phyloP scores from a whole-genome alignment of 2,888 invertebrate genomes.

The Amorpha juglandis region DNA sequence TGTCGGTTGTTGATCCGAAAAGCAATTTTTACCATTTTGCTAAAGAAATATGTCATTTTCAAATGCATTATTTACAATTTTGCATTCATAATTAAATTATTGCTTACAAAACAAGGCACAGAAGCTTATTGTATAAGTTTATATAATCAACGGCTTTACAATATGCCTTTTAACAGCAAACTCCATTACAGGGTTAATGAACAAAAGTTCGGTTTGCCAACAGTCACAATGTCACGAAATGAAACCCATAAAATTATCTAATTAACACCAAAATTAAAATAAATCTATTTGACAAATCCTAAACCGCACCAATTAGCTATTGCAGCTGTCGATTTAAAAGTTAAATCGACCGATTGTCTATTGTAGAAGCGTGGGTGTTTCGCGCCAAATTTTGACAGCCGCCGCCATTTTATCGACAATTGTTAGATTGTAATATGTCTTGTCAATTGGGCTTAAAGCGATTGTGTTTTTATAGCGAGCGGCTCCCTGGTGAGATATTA shows the following conservation, averaged over 20 bases:
- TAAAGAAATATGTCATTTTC: too few species aligned
- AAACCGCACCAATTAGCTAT: conserved; percentile 31
- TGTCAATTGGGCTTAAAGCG: conserved; percentile 80
- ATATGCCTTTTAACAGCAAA: too few species aligned
- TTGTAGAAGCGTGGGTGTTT: conserved; percentile 33
- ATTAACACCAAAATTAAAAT: conserved; percentile 25
- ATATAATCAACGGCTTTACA: not conserved
- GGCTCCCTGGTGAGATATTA: conserved; percentile 65
- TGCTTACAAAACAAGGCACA: too few species aligned
- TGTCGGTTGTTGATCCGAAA: too few species aligned
- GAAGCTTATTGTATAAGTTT: too few species aligned
- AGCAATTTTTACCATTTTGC: too few species aligned
- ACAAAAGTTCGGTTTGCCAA: not conserved
- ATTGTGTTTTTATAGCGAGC: conserved; percentile 77
- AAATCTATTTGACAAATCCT: conserved; percentile 24
- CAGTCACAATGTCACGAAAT: not conserved
- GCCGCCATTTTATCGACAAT: conserved; percentile 43
- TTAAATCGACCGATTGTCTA: conserved; percentile 45
- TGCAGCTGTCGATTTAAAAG: conserved; percentile 58
- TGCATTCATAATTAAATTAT: too few species aligned
- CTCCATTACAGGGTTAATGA: too few species aligned
- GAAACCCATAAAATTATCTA: conserved; percentile 20
- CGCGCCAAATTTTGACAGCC: conserved; percentile 65
- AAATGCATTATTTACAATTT: too few species aligned
- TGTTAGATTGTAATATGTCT: conserved; percentile 27